These are phyloP conservation scores for Ladona fulva DNA, from an alignment of 1,140 invertebrate species.

Conservation along the genomic window DNA sequence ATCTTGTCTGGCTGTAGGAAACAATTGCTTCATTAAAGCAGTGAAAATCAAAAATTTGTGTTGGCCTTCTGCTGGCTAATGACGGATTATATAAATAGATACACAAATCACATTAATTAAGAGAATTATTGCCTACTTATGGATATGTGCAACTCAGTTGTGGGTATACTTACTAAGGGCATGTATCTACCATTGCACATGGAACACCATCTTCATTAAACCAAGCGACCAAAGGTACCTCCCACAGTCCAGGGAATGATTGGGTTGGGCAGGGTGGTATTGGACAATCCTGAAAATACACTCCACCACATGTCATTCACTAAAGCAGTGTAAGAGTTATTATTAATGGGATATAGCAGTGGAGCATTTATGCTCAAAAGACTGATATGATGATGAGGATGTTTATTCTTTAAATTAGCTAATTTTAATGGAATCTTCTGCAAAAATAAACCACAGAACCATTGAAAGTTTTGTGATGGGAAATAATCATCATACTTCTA, in stretches of 20 bases:
- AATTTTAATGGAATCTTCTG: not conserved
- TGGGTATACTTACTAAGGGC: constrained; percentile 34
- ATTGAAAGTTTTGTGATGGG: too few species aligned
- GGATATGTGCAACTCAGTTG: too few species aligned
- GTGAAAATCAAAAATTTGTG: not conserved
- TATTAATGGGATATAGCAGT: not conserved
- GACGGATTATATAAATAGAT: not conserved
- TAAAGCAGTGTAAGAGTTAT: not conserved
- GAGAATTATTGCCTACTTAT: too few species aligned
- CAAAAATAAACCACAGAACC: not conserved
- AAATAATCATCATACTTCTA: too few species aligned
- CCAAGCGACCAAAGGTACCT: constrained; percentile 54
- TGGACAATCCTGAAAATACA: constrained; percentile 43
- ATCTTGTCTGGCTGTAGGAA: not conserved
- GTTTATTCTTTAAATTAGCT: not conserved
- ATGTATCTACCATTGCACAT: constrained; percentile 55
- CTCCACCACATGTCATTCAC: not conserved
- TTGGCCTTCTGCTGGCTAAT: not conserved
- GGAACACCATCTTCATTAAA: constrained; percentile 36
- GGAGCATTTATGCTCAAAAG: not conserved
- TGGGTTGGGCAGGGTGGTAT: constrained; percentile 52
- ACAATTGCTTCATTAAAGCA: not conserved
- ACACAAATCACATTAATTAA: not conserved
- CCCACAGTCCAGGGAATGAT: constrained; percentile 50
- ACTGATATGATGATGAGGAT: too few species aligned